phyloP scores from a whole-genome alignment of 2,888 invertebrate genomes.

The Scaptomyza caliginosa region DNA sequence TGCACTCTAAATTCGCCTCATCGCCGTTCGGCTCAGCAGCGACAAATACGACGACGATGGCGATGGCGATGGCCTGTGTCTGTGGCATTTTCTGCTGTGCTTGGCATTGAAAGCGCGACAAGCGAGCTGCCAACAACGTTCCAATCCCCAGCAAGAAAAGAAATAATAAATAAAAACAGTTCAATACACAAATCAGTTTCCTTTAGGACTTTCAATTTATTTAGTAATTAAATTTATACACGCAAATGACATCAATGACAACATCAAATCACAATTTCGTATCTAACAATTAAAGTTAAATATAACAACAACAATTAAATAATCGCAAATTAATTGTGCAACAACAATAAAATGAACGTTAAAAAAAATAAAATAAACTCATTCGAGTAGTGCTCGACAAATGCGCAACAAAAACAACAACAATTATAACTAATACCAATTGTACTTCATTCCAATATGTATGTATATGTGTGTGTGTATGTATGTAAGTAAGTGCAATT shows the following conservation, averaged over 20 bases:
- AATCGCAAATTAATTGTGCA: conserved; percentile 60
- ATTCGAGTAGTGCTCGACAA: conserved; percentile 43
- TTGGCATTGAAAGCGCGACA: conserved; percentile 82
- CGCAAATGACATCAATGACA: conserved; percentile 58
- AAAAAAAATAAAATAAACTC: conserved; percentile 7
- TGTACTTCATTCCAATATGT: conserved; percentile 7
- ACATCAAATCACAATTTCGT: conserved; percentile 8
- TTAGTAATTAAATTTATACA: conserved; percentile 32
- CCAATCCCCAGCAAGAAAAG: conserved; percentile 36
- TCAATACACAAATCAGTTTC: conserved; percentile 27
- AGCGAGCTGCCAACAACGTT: conserved; percentile 74
- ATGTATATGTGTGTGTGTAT: neutral
- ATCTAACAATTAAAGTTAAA: conserved; percentile 13
- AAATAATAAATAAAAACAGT: neutral
- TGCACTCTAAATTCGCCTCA: conserved; percentile 27
- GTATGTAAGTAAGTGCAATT: conserved; percentile 23
- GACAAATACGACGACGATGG: conserved; percentile 8
- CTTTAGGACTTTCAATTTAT: conserved; percentile 25
- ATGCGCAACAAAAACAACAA: conserved; percentile 27
- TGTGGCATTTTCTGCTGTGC: conserved; percentile 56
- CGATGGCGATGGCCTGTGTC: conserved; percentile 44
- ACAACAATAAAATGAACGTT: conserved; percentile 12
- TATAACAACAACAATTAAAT: conserved; percentile 34
- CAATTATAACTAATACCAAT: conserved; percentile 27
- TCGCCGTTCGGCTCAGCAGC: conserved; percentile 18